These are phyloP conservation scores for Lepidochitona cinerea DNA, from an alignment of 2,888 invertebrate genomes.

Conservation along the genomic window DNA sequence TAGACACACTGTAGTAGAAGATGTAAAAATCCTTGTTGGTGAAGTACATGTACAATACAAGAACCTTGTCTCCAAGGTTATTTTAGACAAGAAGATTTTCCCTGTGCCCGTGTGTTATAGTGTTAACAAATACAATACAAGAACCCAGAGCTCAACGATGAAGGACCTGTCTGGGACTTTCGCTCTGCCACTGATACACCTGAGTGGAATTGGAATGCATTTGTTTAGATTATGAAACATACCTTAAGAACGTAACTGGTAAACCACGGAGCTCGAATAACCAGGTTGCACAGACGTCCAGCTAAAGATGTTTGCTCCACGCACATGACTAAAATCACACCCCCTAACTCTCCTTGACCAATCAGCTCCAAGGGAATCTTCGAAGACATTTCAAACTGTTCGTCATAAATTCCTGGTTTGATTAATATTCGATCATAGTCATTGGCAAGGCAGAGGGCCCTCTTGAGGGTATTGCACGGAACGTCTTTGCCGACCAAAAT, in stretches of 20 bases:
- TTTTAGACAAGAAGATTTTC: too few relatives aligned
- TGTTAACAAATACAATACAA: too few relatives aligned
- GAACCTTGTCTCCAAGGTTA: too few relatives aligned
- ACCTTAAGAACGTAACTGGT: slow-evolving; percentile 63
- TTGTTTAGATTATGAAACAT: slow-evolving; percentile 8
- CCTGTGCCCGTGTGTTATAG: too few relatives aligned
- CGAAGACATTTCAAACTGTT: slow-evolving; percentile 63
- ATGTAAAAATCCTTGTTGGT: too few relatives aligned
- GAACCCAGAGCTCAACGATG: too few relatives aligned
- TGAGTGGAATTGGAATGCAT: too few relatives aligned
- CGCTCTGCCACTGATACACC: too few relatives aligned
- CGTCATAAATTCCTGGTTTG: slow-evolving; percentile 65
- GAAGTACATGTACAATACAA: too few relatives aligned
- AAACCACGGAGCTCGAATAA: slow-evolving; percentile 65
- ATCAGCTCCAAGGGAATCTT: slow-evolving; percentile 65
- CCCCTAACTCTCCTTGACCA: slow-evolving; percentile 58
- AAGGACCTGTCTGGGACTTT: too few relatives aligned
- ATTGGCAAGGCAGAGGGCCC: slow-evolving; percentile 55
- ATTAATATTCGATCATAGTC: slow-evolving; percentile 60
- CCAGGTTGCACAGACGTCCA: slow-evolving; percentile 58
- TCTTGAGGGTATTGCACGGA: slow-evolving; percentile 51
- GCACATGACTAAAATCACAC: slow-evolving; percentile 59
- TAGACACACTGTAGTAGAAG: too few relatives aligned
- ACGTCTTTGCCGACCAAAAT: slow-evolving; percentile 58
- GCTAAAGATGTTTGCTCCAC: slow-evolving; percentile 58